Conservation (phyloP, 37 sponge, comb jelly and placozoan genomes). For the Cliona cf. orientalis region DNA sequence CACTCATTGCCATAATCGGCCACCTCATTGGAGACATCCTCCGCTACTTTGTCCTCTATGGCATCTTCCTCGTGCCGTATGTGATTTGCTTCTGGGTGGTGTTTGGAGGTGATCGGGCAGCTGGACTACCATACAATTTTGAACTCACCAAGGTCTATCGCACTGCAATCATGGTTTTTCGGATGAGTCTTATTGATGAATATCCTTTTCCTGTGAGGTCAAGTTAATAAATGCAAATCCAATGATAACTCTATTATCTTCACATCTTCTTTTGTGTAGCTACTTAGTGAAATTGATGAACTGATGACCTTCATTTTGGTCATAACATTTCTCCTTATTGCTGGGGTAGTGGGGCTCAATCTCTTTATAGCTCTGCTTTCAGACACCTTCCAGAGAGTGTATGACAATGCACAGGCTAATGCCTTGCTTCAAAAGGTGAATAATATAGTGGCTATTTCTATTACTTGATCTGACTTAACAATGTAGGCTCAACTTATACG, state of each 20-base stretch:
- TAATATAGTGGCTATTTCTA: neutral
- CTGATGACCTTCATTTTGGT: conserved; percentile 47
- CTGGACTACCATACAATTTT: neutral
- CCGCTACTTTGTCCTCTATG: conserved; percentile 38
- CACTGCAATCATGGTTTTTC: conserved; percentile 37
- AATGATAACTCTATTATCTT: neutral
- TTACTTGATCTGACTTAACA: neutral
- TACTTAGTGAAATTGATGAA: conserved; percentile 31
- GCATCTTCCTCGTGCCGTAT: conserved; percentile 51
- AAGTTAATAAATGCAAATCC: neutral
- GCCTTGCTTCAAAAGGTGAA: conserved; percentile 37
- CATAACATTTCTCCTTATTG: conserved; percentile 22
- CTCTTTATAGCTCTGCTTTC: conserved; percentile 62
- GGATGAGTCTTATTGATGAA: conserved; percentile 58
- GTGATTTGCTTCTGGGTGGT: conserved; percentile 64
- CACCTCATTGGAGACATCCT: conserved; percentile 42
- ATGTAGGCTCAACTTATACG: conserved; percentile 1
- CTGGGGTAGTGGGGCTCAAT: conserved; percentile 54
- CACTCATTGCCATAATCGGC: conserved; percentile 56
- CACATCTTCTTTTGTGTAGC: neutral
- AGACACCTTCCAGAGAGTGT: conserved; percentile 76
- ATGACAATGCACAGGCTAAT: conserved; percentile 70
- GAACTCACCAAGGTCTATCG: conserved; percentile 26
- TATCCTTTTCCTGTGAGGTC: conserved; percentile 40
- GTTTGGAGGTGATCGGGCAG: conserved; percentile 55